Evolutionary conservation across 1,140 invertebrate species (phyloP), one percentile per base, ranked within the genome.

Genomic region (Teleogryllus occipitalis): DNA sequence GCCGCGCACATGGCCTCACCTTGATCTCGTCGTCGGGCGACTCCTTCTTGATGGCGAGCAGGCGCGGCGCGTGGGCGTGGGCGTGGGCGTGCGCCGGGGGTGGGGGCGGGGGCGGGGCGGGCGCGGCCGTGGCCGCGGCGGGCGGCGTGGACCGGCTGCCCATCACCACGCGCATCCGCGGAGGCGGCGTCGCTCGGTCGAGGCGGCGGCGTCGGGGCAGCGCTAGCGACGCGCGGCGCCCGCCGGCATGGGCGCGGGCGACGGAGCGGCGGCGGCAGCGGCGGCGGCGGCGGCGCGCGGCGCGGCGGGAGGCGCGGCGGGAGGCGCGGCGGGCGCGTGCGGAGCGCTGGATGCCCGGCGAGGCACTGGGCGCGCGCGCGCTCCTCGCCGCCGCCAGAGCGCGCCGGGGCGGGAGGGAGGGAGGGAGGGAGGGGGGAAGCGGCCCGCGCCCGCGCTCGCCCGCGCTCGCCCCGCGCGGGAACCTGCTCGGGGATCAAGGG

Each of bases 11-110:
- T 39, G 27, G 46, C 8, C 79, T 76, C 72, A 80, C 79, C 79
- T 80, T 80, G 15, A 80, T 80, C 46, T 80, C 79, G 49, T 80
- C 79, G 12, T 80, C 79, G 14, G 75, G 79, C 12, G 79, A 47
- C 49, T 80, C 79, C 47, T 80, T 80, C 79, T 80, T 80, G 75
- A 80, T 78, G 65, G 39, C 54, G 5, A 78, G n/a, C 7, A 78
- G 39, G 75, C 73, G 39, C 18, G 79, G 73, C n/a, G 78, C n/a
- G 7, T 75, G 75, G 8, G 76, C 79, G 39, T 74, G 75, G 46
- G 15, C 46, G 15, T 12, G 76, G 74, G 75, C 47, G 18, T 74
- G 46, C 39, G 76, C 75, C 15, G 75, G 8, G 74, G 75, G 18
- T 27, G 79, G 46, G 22, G 76, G 46, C 22, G 75, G 8, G 8